Conservation (phyloP, 2,113 vertebrate genomes). For the Corydoras sp. region DNA sequence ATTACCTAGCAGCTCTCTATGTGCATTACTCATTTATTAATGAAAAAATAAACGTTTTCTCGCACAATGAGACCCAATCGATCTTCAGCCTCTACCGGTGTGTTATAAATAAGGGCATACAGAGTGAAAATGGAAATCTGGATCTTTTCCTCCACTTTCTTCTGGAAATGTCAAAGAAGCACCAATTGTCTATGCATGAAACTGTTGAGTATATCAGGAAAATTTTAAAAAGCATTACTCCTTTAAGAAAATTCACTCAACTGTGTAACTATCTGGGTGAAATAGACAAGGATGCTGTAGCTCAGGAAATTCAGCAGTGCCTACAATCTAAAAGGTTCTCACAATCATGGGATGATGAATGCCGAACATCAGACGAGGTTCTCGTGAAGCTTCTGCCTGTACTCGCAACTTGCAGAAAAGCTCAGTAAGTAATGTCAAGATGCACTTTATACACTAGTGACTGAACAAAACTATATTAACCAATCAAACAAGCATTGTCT, state of each 20-base stretch:
- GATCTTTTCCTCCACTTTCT: too few species aligned
- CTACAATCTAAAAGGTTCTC: conserved; percentile 14
- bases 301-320: conserved; percentile 2
- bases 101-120: too few species aligned
- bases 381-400: conserved; percentile 11
- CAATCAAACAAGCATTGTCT: too few species aligned
- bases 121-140: too few species aligned
- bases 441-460: too few species aligned
- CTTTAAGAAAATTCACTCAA: background rate
- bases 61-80: too few species aligned
- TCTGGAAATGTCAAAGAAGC: too few species aligned
- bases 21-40: too few species aligned
- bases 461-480: background rate
- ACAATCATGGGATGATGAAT: background rate
- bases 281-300: background rate
- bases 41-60: too few species aligned
- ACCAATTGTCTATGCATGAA: too few species aligned
- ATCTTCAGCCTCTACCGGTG: too few species aligned
- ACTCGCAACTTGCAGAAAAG: conserved; percentile 12
- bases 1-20: too few species aligned
- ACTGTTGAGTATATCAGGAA: conserved; percentile 11
- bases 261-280: conserved; percentile 22
- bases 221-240: conserved; percentile 1
- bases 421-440: conserved; percentile 23
- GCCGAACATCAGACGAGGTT: background rate